A percentile compares a stretch with the other conserved stretches of the same genome.
Conservation (phyloP, 2,113 vertebrate genomes). For the Nothoprocta perdicaria region DNA sequence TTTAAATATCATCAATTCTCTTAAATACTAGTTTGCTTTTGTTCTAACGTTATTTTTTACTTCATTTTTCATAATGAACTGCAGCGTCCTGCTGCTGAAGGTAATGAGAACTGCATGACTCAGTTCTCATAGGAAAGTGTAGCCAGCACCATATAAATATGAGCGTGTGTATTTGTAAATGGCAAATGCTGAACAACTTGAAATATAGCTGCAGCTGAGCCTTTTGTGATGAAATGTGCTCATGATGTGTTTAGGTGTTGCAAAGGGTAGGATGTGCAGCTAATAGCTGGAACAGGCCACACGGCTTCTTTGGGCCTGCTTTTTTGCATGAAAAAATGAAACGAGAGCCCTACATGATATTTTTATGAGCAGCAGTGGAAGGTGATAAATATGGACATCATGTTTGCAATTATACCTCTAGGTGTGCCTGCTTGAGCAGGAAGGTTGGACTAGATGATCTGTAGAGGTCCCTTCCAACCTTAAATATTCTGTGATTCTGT, state of each 20-base stretch:
- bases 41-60: background rate
- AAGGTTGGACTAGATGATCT: too few species aligned
- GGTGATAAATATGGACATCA: background rate
- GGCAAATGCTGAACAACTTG: background rate
- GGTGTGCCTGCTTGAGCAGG: too few species aligned
- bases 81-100: background rate
- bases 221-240: background rate
- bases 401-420: too few species aligned
- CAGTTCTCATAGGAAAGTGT: background rate
- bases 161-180: background rate
- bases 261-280: background rate
- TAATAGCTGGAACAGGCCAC: background rate
- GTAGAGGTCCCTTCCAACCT: too few species aligned
- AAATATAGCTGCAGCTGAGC: background rate
- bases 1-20: background rate
- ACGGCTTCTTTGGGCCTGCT: background rate
- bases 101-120: background rate
- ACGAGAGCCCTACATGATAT: background rate
- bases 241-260: background rate
- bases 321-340: background rate
- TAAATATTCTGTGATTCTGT: too few species aligned
- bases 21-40: background rate
- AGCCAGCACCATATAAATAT: background rate
- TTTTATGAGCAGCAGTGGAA: accelerated
- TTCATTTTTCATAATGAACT: background rate